Conservation (phyloP, 1,140 invertebrate genomes). For the Drosophila aff. region DNA sequence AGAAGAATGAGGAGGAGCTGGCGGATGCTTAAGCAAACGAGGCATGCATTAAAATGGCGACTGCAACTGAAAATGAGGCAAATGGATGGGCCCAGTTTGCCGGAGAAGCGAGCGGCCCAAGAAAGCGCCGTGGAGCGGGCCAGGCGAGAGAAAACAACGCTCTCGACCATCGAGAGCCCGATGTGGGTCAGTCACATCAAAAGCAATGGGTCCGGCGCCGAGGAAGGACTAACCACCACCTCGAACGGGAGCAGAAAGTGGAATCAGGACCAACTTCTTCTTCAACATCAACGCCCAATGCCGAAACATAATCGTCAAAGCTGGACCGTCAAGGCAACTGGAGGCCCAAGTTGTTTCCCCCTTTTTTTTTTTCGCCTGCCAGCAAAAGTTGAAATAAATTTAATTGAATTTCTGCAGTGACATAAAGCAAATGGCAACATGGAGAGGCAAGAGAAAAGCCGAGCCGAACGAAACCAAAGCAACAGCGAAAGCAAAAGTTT, state of each 20-base stretch:
- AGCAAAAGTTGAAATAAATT: conserved; percentile 77
- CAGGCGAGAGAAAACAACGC: conserved; percentile 25
- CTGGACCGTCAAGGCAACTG: conserved; percentile 52
- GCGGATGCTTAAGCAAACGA: conserved; percentile 52
- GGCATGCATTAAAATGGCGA: conserved; percentile 62
- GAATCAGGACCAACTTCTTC: conserved; percentile 45
- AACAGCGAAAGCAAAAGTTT: conserved; percentile 50
- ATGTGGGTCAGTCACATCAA: conserved; percentile 74
- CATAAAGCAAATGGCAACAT: conserved; percentile 41
- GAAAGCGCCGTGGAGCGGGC: conserved; percentile 9
- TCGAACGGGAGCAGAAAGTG: conserved; percentile 11
- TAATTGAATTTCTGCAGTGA: conserved; percentile 78
- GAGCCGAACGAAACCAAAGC: conserved; percentile 26
- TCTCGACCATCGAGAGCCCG: conserved; percentile 41
- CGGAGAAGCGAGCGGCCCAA: conserved; percentile 31
- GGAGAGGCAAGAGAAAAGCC: conserved; percentile 4
- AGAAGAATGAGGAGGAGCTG: background rate
- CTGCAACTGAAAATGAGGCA: conserved; percentile 74
- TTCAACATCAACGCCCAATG: conserved; percentile 52
- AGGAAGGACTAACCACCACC: conserved; percentile 11
- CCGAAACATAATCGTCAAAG: conserved; percentile 68
- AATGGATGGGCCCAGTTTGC: conserved; percentile 56
- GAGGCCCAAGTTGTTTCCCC: conserved; percentile 13
- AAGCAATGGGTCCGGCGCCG: conserved; percentile 52
- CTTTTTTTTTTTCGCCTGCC: conserved; percentile 39